Evolutionary conservation across 2,113 vertebrate genomes (phyloP), one percentile per base, ranked within the genome.

Genomic region (Cyprinodon tularosa): DNA sequence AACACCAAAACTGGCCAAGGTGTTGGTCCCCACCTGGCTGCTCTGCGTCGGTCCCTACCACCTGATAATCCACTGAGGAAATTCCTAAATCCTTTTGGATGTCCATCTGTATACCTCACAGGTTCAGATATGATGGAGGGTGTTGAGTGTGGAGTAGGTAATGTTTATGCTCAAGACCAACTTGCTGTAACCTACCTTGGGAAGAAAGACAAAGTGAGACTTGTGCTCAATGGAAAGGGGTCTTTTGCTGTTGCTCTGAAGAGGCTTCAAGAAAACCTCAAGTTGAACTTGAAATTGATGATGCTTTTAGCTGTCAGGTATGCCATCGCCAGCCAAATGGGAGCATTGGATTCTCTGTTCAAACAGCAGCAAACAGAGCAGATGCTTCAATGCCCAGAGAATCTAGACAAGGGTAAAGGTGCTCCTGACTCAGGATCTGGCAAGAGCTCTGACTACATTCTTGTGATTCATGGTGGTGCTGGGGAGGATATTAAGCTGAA

Each of bases 381-480:
- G 20, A 57, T 20, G 15, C n/a, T 39, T 61, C 29, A 71, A 12
- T 59, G 66, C 37, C 29, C 47, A 73, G 65, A 66, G 13, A 77
- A 44, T n/a, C 53, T 44, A 62, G 39, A 84, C 42, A 81, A 71
- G 50, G 10, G 60, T 36, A 81, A 74, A 42, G 11, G 11, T 15
- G 22, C 14, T 40, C 37, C 2, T 40, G 59, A 77, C 10, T 39
- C 62, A 4, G 45, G 47, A 69, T 48, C 62, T 50, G 57, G 62
- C 45, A 68, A 20, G 71, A 90, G 65, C 29, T 68, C 83, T 66
- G 77, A 91, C 70, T 93, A 90, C 61, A 93, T 88, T 14, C 66
- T 95, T 57, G n/a, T 95, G 20, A 94, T 95, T 78, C 94, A 95
- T 74, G 94, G 93, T 53, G 94, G 94, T 4, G 94, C 94, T 69